Evolutionary conservation across 2,113 vertebrate species (phyloP).

Genomic region (Xerus inauris): DNA sequence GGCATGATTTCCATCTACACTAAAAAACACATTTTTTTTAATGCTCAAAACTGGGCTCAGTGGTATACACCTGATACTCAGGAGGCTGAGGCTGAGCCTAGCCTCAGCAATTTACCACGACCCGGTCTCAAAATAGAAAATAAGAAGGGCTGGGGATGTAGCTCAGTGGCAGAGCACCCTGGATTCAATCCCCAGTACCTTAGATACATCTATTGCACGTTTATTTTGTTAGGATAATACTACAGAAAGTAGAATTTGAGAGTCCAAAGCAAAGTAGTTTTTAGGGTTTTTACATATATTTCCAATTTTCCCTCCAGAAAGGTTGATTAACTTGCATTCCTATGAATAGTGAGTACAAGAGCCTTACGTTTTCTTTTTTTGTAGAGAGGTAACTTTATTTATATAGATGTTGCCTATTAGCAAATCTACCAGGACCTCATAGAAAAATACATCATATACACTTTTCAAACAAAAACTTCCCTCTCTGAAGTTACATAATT

Average conservation of each 20-base stretch:
- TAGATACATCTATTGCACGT: not conserved
- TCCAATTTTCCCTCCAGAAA: not conserved
- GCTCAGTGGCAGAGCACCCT: no score
- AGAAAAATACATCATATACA: not conserved
- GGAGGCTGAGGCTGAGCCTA: not conserved
- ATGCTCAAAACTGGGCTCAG: no score
- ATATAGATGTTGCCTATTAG: not conserved
- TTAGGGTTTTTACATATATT: not conserved
- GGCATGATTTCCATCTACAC: no score
- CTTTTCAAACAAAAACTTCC: not conserved
- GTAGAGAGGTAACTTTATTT: not conserved
- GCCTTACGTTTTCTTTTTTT: not conserved
- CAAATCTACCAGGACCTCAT: not conserved
- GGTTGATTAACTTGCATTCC: not conserved
- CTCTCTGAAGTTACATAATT: not conserved
- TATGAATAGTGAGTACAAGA: not conserved
- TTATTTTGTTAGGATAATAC: not conserved
- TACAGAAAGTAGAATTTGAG: conserved; percentile 1
- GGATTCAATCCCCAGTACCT: no score
- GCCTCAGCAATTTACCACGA: not conserved
- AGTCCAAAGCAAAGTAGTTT: conserved; percentile 34
- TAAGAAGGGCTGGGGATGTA: no score
- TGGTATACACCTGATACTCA: no score
- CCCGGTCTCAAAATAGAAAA: not conserved
- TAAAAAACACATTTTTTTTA: no score